Base-by-base conservation (phyloP, 2,797 vertebrate genomes). In the Lepilemur septentrionalis region DNA sequence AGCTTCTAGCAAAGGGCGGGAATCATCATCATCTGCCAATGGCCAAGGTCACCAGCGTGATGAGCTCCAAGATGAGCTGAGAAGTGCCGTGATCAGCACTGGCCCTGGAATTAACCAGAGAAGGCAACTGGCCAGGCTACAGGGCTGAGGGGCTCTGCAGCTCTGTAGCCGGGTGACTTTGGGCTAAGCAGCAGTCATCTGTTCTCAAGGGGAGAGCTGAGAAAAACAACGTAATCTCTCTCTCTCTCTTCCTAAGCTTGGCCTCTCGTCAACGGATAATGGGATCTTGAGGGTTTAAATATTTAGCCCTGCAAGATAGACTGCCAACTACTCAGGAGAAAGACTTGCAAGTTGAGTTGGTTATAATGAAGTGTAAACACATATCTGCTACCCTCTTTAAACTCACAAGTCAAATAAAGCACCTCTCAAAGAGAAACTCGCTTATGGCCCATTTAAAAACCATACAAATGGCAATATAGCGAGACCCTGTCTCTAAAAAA, bases 291-390 rank as follows among this genome's bases (percentile, higher is more conserved):
- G 67, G 80, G 59, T 41, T 61, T 35, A 46, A 12, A 17, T 46
- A 30, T 48, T 91, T 38, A 80, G 89, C 38, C 38, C 35, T 76
- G 50, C 48, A 46, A 52, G 72, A 84, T 91, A 88, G 55, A 50
- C 43, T 57, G 63, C 43, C 69, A 67, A 32, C 28, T 67, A 52
- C 23, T 72, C 22, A 61, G 61, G 78, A 87, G 28, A 75, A 73
- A 82, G 59, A 28, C 12, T 55, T 81, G 43, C 30, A 23, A 59
- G 48, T 4, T 63, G 85, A 43, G 32, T 52, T 73, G 52, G 43
- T 35, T n/a, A 32, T 0, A 79, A 35, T 7, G 69, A 91, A 57
- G 46, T 1, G 4, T 46, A 76, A 70, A 57, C 41, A 48, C 4
- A 3, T 6, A n/a, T 38, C 72, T 46, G 75, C 65, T 43, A 15